A percentile compares a stretch with the other conserved stretches of the same genome.
Conservation (phyloP, 2,888 invertebrate species). For the Rhorus exstirpatorius region DNA sequence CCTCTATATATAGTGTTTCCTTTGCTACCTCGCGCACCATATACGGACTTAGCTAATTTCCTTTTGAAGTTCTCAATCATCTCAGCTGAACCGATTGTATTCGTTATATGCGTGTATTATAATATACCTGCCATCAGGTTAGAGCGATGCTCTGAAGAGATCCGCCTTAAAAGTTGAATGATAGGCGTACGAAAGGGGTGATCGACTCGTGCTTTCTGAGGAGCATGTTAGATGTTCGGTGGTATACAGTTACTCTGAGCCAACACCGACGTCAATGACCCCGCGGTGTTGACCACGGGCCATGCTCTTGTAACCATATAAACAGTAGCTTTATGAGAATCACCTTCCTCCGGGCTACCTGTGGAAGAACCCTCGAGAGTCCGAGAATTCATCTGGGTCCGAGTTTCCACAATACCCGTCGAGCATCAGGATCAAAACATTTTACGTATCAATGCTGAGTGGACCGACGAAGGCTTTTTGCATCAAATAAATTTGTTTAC, state of each 20-base stretch:
- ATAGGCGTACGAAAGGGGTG: slow-evolving; percentile 55
- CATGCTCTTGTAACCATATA: slow-evolving; percentile 7
- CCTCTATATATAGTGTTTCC: slow-evolving; percentile 50
- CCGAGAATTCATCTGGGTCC: slow-evolving; percentile 1
- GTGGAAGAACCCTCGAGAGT: slow-evolving; percentile 27
- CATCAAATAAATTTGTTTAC: background rate
- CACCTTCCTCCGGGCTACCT: slow-evolving; percentile 15
- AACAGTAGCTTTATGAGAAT: slow-evolving; percentile 25
- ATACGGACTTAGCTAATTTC: slow-evolving; percentile 60
- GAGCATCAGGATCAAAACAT: background rate
- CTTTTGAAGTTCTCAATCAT: slow-evolving; percentile 68
- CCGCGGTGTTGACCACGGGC: slow-evolving; percentile 16
- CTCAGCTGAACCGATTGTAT: slow-evolving; percentile 43
- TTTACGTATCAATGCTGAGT: background rate
- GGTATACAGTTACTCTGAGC: slow-evolving; percentile 23
- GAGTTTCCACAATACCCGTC: background rate
- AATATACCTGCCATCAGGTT: slow-evolving; percentile 47
- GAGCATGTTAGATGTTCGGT: slow-evolving; percentile 24
- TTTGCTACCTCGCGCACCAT: slow-evolving; percentile 49
- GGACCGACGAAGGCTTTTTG: background rate
- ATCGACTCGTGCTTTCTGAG: slow-evolving; percentile 34
- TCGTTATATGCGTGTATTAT: slow-evolving; percentile 3
- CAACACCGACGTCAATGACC: slow-evolving; percentile 60
- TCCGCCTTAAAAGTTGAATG: slow-evolving; percentile 38
- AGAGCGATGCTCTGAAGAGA: slow-evolving; percentile 47